These are phyloP conservation scores for Potamarius usumacintae DNA, from an alignment of 2,113 vertebrate species.

Conservation along the genomic window DNA sequence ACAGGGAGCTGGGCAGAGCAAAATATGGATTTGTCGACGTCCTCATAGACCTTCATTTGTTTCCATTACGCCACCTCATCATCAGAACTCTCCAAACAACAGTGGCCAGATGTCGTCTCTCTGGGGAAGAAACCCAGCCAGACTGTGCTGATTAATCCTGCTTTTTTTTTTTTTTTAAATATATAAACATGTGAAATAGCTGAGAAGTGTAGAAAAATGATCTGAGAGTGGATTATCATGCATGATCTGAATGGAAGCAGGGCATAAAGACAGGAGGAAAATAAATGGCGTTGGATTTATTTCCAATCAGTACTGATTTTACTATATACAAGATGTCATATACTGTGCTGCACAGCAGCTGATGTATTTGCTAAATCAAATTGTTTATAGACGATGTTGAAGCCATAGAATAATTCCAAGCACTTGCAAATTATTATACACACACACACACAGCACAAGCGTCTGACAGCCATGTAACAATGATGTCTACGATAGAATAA, in stretches of 20 bases:
- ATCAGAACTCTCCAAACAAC: constrained; percentile 39
- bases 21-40: constrained; percentile 58
- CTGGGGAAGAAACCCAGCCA: constrained; percentile 29
- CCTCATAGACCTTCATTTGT: constrained; percentile 58
- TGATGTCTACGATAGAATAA: no score
- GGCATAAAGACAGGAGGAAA: not conserved
- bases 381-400: not conserved
- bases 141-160: constrained; percentile 22
- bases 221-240: not conserved
- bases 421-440: not conserved
- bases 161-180: no score
- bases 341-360: not conserved
- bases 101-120: constrained; percentile 37
- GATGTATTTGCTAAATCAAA: not conserved
- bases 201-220: not conserved
- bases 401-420: not conserved
- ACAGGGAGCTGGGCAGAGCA: constrained; percentile 52
- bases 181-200: not conserved
- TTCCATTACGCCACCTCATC: constrained; percentile 58
- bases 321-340: not conserved
- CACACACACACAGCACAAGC: no score
- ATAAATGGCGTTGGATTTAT: not conserved
- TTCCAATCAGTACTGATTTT: not conserved
- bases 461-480: no score
- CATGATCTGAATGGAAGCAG: not conserved